Conservation (phyloP, 2,113 vertebrate genomes). For the Delphinus delphis region DNA sequence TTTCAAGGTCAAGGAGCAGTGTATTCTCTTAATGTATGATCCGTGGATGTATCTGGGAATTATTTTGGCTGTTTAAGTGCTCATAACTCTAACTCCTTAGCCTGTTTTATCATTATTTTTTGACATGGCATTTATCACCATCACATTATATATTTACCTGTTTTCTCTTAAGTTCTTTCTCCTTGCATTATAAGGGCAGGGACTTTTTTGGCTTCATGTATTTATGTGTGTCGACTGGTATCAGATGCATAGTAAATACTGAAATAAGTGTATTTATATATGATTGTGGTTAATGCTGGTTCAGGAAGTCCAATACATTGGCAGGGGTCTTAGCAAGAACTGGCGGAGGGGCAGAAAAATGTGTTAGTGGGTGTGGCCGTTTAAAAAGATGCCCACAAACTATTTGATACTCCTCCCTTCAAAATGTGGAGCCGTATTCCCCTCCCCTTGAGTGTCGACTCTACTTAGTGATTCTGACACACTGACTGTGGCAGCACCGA, state of each 20-base stretch:
- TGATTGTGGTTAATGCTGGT: not conserved
- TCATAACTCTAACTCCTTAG: not conserved
- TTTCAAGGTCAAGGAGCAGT: conserved; percentile 13
- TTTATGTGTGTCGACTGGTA: not conserved
- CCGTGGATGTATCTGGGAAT: not conserved
- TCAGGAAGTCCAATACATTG: not conserved
- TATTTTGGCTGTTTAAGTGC: not conserved
- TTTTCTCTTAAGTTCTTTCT: not conserved
- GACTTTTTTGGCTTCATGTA: not conserved
- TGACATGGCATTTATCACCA: not conserved
- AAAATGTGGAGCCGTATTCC: not conserved
- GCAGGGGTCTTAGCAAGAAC: not conserved
- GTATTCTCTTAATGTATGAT: not conserved
- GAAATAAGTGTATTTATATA: conserved; percentile 9
- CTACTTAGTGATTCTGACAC: not conserved
- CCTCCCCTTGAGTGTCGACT: not conserved
- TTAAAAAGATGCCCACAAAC: not conserved
- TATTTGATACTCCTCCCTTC: not conserved
- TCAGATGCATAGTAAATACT: not conserved
- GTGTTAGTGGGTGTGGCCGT: not conserved
- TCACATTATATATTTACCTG: not conserved
- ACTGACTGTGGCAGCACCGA: not conserved
- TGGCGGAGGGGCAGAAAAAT: not conserved
- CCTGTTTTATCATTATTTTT: not conserved
- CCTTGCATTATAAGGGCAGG: not conserved